Evolutionary conservation across 1,140 invertebrate genomes (phyloP).

Genomic region (Chelonus insularis): DNA sequence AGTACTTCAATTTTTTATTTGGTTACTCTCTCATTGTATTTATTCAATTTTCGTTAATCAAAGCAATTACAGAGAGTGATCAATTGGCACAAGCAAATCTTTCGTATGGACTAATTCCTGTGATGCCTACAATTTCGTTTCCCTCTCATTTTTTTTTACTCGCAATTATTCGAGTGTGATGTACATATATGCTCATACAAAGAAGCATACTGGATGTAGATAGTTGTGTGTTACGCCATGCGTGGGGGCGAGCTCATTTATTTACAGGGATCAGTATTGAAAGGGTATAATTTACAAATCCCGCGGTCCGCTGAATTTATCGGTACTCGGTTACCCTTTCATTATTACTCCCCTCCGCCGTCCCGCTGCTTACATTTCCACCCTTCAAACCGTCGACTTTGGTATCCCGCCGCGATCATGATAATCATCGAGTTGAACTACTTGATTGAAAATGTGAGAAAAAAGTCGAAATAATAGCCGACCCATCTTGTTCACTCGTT

Average conservation of each 20-base stretch:
- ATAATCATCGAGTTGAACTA: constrained; percentile 49
- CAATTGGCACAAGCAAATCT: constrained; percentile 23
- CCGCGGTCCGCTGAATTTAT: constrained; percentile 60
- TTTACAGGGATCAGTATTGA: constrained; percentile 52
- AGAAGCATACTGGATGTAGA: background rate
- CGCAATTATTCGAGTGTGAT: background rate
- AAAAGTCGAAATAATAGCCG: constrained; percentile 19
- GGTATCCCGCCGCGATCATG: constrained; percentile 38
- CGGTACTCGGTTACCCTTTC: constrained; percentile 59
- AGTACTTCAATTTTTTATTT: background rate
- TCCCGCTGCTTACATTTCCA: constrained; percentile 43
- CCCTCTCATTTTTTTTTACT: background rate
- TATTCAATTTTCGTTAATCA: constrained; percentile 19
- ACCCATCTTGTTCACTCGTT: constrained; percentile 1
- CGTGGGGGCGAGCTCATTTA: constrained; percentile 51
- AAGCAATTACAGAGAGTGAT: constrained; percentile 19
- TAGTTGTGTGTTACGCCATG: constrained; percentile 29
- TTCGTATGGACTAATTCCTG: constrained; percentile 25
- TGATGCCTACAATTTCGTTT: constrained; percentile 26
- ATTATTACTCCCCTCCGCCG: constrained; percentile 49
- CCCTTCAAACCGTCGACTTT: constrained; percentile 44
- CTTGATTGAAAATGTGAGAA: constrained; percentile 47
- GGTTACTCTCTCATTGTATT: background rate
- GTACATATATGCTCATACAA: constrained; percentile 5
- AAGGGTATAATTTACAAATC: constrained; percentile 63